These are phyloP conservation scores for Crax fasciolata DNA, from an alignment of 2,797 vertebrate genomes.

Conservation along the genomic window DNA sequence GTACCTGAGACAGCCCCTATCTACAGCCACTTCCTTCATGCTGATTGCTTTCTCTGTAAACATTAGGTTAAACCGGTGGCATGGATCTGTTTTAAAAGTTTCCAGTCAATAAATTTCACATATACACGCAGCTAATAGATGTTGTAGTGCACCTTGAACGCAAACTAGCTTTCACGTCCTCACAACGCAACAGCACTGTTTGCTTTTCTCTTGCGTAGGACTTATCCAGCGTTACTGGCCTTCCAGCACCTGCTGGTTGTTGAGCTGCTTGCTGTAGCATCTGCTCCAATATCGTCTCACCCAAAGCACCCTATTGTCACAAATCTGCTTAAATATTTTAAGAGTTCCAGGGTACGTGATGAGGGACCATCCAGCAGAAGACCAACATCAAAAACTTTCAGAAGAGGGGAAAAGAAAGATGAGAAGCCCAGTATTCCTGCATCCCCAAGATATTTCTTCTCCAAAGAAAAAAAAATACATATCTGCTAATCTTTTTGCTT, in stretches of 20 bases:
- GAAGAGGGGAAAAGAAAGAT: not conserved
- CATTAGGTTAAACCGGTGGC: not conserved
- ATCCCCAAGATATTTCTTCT: not conserved
- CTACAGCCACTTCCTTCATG: not conserved
- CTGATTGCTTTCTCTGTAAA: not conserved
- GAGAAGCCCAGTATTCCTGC: not conserved
- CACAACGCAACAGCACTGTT: not conserved
- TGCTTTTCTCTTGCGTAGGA: not conserved
- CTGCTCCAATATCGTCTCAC: not conserved
- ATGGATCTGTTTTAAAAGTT: not conserved
- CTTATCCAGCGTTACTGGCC: not conserved
- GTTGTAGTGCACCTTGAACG: not conserved
- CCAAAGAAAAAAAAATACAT: not conserved
- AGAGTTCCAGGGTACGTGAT: not conserved
- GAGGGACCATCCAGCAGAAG: not conserved
- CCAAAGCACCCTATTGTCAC: not conserved
- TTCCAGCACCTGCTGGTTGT: conserved; percentile 33
- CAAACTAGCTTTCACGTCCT: not conserved
- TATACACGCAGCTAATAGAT: not conserved
- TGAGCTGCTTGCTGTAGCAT: not conserved
- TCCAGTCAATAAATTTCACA: not conserved
- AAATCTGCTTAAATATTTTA: not conserved
- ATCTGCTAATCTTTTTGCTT: not conserved
- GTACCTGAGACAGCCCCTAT: not conserved
- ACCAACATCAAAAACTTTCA: not conserved